Evolutionary conservation across 2,113 vertebrate species (phyloP).

Genomic region (Riparia riparia): DNA sequence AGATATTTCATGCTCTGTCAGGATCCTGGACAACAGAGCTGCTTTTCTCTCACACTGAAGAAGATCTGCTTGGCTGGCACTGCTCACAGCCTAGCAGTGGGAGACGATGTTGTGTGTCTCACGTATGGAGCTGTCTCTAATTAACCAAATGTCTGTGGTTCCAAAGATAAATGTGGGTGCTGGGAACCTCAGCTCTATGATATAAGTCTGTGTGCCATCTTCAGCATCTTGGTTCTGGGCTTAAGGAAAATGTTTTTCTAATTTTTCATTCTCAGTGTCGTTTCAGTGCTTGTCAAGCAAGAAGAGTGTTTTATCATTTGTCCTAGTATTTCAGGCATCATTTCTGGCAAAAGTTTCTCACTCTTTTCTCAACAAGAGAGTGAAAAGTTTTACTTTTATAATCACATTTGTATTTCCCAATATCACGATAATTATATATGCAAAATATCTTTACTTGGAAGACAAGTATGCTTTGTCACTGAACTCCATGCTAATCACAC

Average conservation of each 20-base stretch:
- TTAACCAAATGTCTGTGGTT: background rate
- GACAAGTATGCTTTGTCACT: background rate
- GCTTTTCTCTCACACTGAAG: background rate
- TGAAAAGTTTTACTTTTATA: background rate
- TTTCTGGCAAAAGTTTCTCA: background rate
- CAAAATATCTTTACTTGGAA: background rate
- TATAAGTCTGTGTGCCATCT: background rate
- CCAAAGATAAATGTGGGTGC: background rate
- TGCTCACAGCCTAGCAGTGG: constrained; percentile 24
- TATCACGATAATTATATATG: background rate
- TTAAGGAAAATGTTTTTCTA: constrained; percentile 3
- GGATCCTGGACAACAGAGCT: constrained; percentile 4
- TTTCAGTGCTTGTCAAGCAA: background rate
- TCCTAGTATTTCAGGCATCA: background rate
- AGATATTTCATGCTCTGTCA: constrained; percentile 25
- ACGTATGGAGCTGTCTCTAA: constrained; percentile 35
- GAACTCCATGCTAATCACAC: background rate
- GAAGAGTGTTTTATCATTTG: background rate
- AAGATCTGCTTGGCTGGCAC: constrained; percentile 24
- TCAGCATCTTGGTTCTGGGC: background rate
- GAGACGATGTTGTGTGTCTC: background rate
- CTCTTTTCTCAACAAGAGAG: background rate
- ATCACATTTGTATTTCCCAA: background rate
- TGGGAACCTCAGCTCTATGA: background rate
- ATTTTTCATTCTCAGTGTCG: background rate